A percentile compares a stretch with the other conserved stretches of the same genome.
Evolutionary conservation across 1,140 invertebrate species (phyloP).

Genomic region (Diorhabda sublineata): DNA sequence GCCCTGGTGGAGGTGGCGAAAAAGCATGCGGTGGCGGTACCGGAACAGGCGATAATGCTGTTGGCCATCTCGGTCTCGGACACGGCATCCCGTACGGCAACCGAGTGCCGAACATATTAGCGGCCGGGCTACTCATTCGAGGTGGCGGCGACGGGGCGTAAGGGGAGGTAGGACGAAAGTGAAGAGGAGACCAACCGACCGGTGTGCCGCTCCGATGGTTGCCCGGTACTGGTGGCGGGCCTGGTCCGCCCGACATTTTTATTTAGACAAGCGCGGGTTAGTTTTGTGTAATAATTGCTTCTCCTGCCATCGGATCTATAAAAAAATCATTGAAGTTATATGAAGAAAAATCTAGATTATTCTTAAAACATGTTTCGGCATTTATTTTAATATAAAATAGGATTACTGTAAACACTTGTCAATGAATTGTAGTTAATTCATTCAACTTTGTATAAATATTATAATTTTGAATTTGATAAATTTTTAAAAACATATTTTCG

Average conservation of each 20-base stretch:
- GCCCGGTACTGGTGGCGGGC: conserved; percentile 20
- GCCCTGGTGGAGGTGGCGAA: conserved; percentile 42
- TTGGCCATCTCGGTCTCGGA: conserved; percentile 61
- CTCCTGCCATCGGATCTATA: conserved; percentile 29
- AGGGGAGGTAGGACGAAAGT: conserved; percentile 60
- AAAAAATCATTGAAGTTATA: conserved; percentile 2
- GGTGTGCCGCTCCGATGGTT: conserved; percentile 44
- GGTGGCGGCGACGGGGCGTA: conserved; percentile 62
- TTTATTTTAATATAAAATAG: not conserved
- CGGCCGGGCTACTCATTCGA: conserved; percentile 49
- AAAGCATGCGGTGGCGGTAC: conserved; percentile 48
- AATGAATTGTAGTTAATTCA: too few relatives aligned
- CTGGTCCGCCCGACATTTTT: conserved; percentile 37
- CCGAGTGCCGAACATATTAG: conserved; percentile 45
- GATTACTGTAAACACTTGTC: too few relatives aligned
- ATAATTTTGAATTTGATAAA: too few relatives aligned
- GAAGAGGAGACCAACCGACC: conserved; percentile 46
- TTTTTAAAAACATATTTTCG: too few relatives aligned
- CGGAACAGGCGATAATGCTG: conserved; percentile 52
- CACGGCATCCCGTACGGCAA: conserved; percentile 51
- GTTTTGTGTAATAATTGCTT: conserved; percentile 6
- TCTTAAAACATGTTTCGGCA: too few relatives aligned
- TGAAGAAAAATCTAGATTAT: not conserved
- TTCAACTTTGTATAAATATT: too few relatives aligned
- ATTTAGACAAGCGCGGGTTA: conserved; percentile 5